Evolutionary conservation across 2,888 invertebrate species (phyloP), one percentile per base, ranked within the genome.

Genomic region (Lithosia quadra): DNA sequence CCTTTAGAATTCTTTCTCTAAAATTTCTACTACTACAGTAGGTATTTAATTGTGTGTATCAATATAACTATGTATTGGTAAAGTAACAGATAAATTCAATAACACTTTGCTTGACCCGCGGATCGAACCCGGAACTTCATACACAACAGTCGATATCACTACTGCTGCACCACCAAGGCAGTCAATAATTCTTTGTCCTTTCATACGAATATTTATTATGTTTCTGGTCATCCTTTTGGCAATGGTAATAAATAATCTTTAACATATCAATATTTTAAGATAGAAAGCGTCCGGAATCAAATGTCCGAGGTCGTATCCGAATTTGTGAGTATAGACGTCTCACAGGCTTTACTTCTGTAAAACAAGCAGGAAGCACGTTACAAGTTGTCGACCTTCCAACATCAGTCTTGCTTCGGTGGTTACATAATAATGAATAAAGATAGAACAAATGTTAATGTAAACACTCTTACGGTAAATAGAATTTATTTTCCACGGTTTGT

Each of bases 331-430:
- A 55, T 74, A 65, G 69, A 71, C 43, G 24, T 55, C 34, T 62
- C 21, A 43, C 56, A 53, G 56, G 34, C 34, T 9, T 36, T 21
- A 22, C 61, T 34, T 21, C 53, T 34, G 57, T 65, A 39, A 15
- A 24, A 8, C 61, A 53, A 59, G 58, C 86, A 90, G 90, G 91
- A 91, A 91, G 87, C 84, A 78, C 64, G 11, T 63, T 56, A 65
- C 75, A 77, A 82, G 86, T 79, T 80, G 82, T 74, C 84, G 88
- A 84, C 91, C 91, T 92, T 92, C 88, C 86, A 75, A 88, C 80
- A 87, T 85, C 76, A 83, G 84, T 82, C 78, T 85, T 85, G 85
- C 82, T 85, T 78, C 75, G 84, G 71, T 81, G 83, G 84, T 87
- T 87, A 85, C 83, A 81, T 78, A 79, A 77, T 76, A 67, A 80